Evolutionary conservation across 2,888 invertebrate species (phyloP).

Genomic region (Cephus rjabovi): DNA sequence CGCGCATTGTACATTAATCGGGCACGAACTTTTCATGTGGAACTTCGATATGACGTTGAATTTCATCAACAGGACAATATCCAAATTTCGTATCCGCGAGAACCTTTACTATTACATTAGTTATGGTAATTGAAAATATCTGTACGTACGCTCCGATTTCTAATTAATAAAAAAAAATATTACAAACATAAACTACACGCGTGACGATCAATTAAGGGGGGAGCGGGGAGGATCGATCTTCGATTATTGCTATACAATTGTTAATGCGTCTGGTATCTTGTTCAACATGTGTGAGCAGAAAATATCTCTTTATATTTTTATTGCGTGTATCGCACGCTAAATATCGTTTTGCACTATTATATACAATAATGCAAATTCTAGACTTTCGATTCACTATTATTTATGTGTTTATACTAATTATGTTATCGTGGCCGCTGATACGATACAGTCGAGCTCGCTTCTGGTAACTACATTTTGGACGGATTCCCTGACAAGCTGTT

Average conservation of each 20-base stretch:
- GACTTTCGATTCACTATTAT: not conserved
- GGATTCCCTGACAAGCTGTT: conserved; percentile 58
- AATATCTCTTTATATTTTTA: not conserved
- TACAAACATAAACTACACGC: not conserved
- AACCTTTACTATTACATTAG: not conserved
- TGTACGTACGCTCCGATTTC: not conserved
- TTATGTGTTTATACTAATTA: not conserved
- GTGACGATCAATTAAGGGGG: not conserved
- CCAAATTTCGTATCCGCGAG: not conserved
- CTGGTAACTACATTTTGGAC: conserved; percentile 48
- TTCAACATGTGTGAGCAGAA: no score
- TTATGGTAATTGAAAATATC: not conserved
- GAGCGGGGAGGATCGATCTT: not conserved
- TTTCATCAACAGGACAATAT: not conserved
- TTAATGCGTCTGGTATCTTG: no score
- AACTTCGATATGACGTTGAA: not conserved
- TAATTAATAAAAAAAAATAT: not conserved
- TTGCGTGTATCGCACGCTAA: not conserved
- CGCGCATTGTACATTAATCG: not conserved
- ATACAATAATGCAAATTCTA: not conserved
- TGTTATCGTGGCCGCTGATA: not conserved
- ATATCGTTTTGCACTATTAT: not conserved
- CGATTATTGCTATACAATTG: not conserved
- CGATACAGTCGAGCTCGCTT: not conserved
- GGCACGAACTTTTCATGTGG: not conserved